Percentiles rank a stretch among this genome's conserved stretches.
Conservation (phyloP, 2,888 invertebrate species). For the Nineta flava region DNA sequence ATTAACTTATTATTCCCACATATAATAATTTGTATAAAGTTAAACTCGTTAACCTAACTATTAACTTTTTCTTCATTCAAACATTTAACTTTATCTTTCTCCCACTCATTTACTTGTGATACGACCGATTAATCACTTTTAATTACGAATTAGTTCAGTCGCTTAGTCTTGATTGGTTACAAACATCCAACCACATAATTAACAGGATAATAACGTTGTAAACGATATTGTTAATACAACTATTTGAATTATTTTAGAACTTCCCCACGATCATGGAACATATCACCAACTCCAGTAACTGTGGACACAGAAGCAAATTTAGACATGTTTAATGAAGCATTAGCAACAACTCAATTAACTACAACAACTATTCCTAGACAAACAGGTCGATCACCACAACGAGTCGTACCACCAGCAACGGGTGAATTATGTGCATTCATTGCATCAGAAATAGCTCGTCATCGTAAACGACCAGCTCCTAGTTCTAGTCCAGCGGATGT, state of each 20-base stretch:
- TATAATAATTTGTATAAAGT: too few species aligned
- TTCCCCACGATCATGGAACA: constrained; percentile 3
- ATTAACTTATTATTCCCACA: too few species aligned
- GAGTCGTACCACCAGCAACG: not conserved
- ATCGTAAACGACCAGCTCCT: constrained; percentile 2
- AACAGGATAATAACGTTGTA: too few species aligned
- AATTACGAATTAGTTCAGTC: too few species aligned
- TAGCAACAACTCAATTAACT: constrained; percentile 1
- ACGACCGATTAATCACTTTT: too few species aligned
- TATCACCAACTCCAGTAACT: constrained; percentile 4
- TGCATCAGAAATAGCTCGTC: constrained; percentile 7
- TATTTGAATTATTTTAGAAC: not conserved
- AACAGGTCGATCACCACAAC: constrained; percentile 1
- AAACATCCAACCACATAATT: too few species aligned
- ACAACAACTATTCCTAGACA: not conserved
- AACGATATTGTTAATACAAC: too few species aligned
- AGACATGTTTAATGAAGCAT: constrained; percentile 7
- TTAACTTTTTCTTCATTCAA: too few species aligned
- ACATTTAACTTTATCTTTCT: too few species aligned
- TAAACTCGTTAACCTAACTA: too few species aligned
- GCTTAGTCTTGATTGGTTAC: too few species aligned
- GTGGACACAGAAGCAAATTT: constrained; percentile 3
- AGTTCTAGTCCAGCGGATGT: constrained; percentile 5
- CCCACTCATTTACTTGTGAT: too few species aligned
- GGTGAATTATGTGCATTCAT: constrained; percentile 5